A percentile compares a stretch with the other conserved stretches of the same genome.
phyloP scores from a whole-genome alignment of 2,888 invertebrate species.

The Drosophila seclusa region DNA sequence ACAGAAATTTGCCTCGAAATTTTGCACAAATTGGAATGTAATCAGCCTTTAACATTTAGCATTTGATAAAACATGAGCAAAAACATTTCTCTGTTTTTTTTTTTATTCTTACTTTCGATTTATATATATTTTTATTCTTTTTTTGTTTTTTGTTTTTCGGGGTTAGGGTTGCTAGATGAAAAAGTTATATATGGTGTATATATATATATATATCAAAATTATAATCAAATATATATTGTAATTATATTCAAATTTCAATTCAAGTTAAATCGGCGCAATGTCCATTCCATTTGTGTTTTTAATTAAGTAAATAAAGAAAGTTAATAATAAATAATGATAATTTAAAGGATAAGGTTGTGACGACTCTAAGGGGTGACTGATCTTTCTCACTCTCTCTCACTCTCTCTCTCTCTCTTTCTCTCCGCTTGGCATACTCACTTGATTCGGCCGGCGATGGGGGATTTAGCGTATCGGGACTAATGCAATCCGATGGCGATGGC shows the following conservation, averaged over 20 bases:
- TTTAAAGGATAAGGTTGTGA: constrained; percentile 13
- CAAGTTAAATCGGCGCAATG: constrained; percentile 68
- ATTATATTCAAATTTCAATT: constrained; percentile 17
- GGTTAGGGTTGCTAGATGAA: constrained; percentile 49
- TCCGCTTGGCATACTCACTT: constrained; percentile 87
- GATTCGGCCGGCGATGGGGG: constrained; percentile 96
- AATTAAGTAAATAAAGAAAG: constrained; percentile 40
- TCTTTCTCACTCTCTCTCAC: neutral
- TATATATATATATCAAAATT: constrained; percentile 46
- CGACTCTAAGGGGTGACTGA: neutral
- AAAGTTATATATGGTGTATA: constrained; percentile 36
- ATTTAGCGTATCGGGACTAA: constrained; percentile 95
- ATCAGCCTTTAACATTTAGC: constrained; percentile 83
- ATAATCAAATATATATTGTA: constrained; percentile 52
- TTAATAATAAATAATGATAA: constrained; percentile 15
- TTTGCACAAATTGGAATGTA: constrained; percentile 80
- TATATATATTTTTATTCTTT: constrained; percentile 13
- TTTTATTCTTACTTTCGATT: constrained; percentile 8
- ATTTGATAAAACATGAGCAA: constrained; percentile 83
- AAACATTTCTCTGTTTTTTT: constrained; percentile 49
- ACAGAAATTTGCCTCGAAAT: constrained; percentile 41
- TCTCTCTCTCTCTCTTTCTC: neutral
- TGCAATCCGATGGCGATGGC: constrained; percentile 94
- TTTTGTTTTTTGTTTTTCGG: constrained; percentile 1
- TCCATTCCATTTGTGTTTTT: constrained; percentile 77